These are phyloP conservation scores for Drosophila prolongata DNA, from an alignment of 2,888 invertebrate species.

Conservation along the genomic window DNA sequence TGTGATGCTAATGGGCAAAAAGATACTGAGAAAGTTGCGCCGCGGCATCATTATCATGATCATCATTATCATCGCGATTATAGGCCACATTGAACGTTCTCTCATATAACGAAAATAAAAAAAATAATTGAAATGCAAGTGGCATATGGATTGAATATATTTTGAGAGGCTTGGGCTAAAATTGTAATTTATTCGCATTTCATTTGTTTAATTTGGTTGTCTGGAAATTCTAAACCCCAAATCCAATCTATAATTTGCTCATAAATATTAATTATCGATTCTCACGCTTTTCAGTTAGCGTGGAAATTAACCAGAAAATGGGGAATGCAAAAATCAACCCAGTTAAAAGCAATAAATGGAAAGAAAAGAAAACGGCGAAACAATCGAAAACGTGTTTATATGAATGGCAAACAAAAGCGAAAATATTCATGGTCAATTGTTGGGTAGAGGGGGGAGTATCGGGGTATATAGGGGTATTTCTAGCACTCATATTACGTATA, in stretches of 20 bases:
- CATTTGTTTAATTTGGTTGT: neutral
- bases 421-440: slow-evolving; percentile 56
- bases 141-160: slow-evolving; percentile 13
- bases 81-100: slow-evolving; percentile 16
- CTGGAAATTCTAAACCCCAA: slow-evolving; percentile 21
- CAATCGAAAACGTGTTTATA: slow-evolving; percentile 46
- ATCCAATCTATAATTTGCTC: slow-evolving; percentile 14
- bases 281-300: slow-evolving; percentile 37
- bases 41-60: slow-evolving; percentile 19
- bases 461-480: slow-evolving; percentile 3
- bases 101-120: neutral
- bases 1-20: slow-evolving; percentile 58
- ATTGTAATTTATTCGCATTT: slow-evolving; percentile 31
- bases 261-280: slow-evolving; percentile 19
- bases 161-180: slow-evolving; percentile 7
- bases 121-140: slow-evolving; percentile 18
- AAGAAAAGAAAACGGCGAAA: slow-evolving; percentile 34
- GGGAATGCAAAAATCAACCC: slow-evolving; percentile 35
- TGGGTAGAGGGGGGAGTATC: neutral
- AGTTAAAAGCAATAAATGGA: slow-evolving; percentile 28
- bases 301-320: slow-evolving; percentile 30
- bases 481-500: slow-evolving; percentile 52
- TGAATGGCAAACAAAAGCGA: slow-evolving; percentile 36
- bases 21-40: slow-evolving; percentile 64
- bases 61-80: slow-evolving; percentile 11